Percentiles rank a stretch among this genome's conserved stretches.
Evolutionary conservation across 2,888 invertebrate species (phyloP).

Genomic region (Acronicta psi): DNA sequence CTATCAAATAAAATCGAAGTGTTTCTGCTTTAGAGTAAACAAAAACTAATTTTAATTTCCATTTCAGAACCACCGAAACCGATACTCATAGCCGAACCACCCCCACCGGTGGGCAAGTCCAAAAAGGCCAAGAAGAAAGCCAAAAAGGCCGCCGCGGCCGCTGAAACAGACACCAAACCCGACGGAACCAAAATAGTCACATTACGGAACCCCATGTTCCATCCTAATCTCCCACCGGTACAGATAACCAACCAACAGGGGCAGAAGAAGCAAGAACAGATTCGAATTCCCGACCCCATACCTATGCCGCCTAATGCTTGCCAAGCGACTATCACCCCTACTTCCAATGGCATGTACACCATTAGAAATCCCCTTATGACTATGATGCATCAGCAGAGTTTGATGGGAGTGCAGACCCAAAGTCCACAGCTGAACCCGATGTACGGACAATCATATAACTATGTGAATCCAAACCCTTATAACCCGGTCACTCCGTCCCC

Average conservation of each 20-base stretch:
- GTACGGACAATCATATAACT: conserved; percentile 74
- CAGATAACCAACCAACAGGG: conserved; percentile 69
- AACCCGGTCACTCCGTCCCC: conserved; percentile 54
- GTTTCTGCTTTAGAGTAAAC: no score
- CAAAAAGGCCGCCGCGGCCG: conserved; percentile 81
- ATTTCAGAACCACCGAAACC: conserved; percentile 77
- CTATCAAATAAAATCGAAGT: no score
- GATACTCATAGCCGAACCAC: conserved; percentile 69
- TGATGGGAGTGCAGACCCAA: conserved; percentile 71
- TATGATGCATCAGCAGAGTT: conserved; percentile 82
- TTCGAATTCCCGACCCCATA: conserved; percentile 82
- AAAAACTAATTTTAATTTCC: no score
- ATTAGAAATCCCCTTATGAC: conserved; percentile 93
- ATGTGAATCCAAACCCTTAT: conserved; percentile 73
- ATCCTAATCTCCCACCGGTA: conserved; percentile 85
- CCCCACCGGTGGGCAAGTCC: conserved; percentile 69
- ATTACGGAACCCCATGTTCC: conserved; percentile 94
- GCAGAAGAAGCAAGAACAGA: conserved; percentile 74
- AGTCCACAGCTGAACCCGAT: conserved; percentile 64
- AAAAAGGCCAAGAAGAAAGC: conserved; percentile 87
- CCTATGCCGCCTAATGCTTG: conserved; percentile 85
- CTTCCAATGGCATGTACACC: conserved; percentile 93
- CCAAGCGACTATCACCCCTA: conserved; percentile 86
- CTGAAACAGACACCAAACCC: conserved; percentile 67
- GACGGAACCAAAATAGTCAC: conserved; percentile 92